phyloP scores from a whole-genome alignment of 2,113 vertebrate species.

The Aythya baeri region DNA sequence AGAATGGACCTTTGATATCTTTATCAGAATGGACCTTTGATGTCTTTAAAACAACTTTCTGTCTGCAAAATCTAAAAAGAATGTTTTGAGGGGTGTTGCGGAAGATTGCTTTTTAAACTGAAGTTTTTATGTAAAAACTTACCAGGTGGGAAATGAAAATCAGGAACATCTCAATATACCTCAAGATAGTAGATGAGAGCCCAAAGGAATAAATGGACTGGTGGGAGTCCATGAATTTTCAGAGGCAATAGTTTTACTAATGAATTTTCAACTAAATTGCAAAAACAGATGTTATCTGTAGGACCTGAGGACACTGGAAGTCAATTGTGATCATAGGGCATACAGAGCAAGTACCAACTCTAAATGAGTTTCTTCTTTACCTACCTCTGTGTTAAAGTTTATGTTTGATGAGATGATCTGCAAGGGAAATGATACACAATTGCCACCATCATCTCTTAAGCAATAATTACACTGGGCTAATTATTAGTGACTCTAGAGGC shows the following conservation, averaged over 20 bases:
- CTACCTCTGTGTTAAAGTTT: slow-evolving; percentile 4
- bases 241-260: slow-evolving; percentile 3
- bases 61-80: not conserved
- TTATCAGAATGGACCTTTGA: not conserved
- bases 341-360: not conserved
- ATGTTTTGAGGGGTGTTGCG: not conserved
- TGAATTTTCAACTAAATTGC: slow-evolving; percentile 13
- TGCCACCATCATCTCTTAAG: not conserved
- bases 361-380: slow-evolving; percentile 23
- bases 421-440: not conserved
- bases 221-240: not conserved
- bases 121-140: not conserved
- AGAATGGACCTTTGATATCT: not conserved
- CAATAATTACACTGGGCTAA: slow-evolving; percentile 25
- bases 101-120: not conserved
- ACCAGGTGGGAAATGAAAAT: not conserved
- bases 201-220: not conserved
- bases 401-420: not conserved
- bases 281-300: slow-evolving; percentile 19
- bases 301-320: slow-evolving; percentile 4
- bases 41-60: not conserved
- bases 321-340: not conserved
- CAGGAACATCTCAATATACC: not conserved
- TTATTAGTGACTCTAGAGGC: not conserved
- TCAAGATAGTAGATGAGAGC: not conserved